Conservation (phyloP, 1,140 invertebrate species). For the Colletes latitarsis region DNA sequence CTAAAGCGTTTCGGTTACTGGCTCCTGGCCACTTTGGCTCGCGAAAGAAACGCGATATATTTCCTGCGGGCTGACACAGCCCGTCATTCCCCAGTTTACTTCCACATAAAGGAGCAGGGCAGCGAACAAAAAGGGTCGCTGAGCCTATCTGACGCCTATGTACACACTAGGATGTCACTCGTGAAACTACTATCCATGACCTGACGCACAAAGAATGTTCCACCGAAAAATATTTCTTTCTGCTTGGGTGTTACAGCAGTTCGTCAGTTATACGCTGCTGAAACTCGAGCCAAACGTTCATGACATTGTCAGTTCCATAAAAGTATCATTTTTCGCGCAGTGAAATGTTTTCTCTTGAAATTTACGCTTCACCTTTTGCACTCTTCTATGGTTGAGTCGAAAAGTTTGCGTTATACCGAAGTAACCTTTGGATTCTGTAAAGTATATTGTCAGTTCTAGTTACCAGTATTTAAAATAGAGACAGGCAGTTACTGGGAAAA, state of each 20-base stretch:
- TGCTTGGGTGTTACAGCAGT: not conserved
- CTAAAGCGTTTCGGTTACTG: conserved; percentile 33
- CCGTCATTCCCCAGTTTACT: conserved; percentile 33
- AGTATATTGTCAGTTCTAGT: too few relatives aligned
- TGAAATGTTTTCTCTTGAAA: not conserved
- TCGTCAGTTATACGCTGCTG: conserved; percentile 4
- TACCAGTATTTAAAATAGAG: too few relatives aligned
- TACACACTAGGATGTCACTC: conserved; percentile 15
- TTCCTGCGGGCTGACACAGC: conserved; percentile 25
- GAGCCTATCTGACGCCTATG: conserved; percentile 39
- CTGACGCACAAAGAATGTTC: conserved; percentile 44
- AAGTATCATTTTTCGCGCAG: conserved; percentile 37
- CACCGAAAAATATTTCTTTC: conserved; percentile 43
- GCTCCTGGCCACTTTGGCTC: conserved; percentile 41
- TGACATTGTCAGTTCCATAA: not conserved
- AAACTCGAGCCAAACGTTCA: conserved; percentile 17
- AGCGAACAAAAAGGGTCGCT: conserved; percentile 22
- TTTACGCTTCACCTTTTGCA: not conserved
- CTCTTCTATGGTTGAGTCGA: not conserved
- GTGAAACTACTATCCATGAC: conserved; percentile 13
- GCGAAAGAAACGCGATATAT: conserved; percentile 32
- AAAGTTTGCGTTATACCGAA: not conserved
- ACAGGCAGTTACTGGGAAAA: too few relatives aligned
- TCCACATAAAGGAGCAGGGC: conserved; percentile 8
- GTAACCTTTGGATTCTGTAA: not conserved